Conservation (phyloP, 2,888 invertebrate genomes). For the Spialia ferax region DNA sequence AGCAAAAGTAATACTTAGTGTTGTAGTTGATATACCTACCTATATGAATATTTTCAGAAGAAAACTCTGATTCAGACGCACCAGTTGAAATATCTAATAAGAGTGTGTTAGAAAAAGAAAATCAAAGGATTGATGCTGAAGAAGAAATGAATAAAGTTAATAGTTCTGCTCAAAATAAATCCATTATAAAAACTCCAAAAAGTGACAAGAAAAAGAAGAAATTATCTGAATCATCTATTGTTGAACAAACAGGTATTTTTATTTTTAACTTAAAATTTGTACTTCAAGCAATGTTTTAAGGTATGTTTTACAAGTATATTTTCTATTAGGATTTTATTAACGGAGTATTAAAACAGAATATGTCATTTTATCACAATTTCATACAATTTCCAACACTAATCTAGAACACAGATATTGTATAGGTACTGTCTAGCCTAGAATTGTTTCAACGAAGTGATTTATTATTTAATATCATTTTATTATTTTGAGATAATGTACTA, state of each 20-base stretch:
- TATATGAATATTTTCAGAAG: background rate
- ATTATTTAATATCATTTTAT: no score
- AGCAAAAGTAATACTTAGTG: no score
- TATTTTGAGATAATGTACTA: no score
- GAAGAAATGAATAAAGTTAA: background rate
- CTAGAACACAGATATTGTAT: no score
- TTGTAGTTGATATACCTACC: background rate
- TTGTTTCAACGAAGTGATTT: no score
- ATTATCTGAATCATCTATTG: slow-evolving; percentile 13
- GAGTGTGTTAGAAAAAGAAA: background rate
- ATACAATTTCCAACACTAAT: no score
- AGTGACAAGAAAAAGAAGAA: slow-evolving; percentile 44
- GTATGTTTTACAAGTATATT: no score
- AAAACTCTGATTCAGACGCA: slow-evolving; percentile 4
- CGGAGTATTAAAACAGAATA: no score
- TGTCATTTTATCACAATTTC: no score
- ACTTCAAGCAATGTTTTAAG: background rate
- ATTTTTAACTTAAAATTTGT: background rate
- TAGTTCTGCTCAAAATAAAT: background rate
- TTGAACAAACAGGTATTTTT: slow-evolving; percentile 6
- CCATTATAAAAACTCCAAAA: slow-evolving; percentile 2
- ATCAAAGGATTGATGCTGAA: background rate
- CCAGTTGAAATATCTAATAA: slow-evolving; percentile 4
- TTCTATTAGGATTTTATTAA: no score
- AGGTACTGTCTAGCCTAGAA: no score